Evolutionary conservation across 1,140 invertebrate genomes (phyloP), one percentile per base, ranked within the genome.

Genomic region (Papilio dardanus): DNA sequence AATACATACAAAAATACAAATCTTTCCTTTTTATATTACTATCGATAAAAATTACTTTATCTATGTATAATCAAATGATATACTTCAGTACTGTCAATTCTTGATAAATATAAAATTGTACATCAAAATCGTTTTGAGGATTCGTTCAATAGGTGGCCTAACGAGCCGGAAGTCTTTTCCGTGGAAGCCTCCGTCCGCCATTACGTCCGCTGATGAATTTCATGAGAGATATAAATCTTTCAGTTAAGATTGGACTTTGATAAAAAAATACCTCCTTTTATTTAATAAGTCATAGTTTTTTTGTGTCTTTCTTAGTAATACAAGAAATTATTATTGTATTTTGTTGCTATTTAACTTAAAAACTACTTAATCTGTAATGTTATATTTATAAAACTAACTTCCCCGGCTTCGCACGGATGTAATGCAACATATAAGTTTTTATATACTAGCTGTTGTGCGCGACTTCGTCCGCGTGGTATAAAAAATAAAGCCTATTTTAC

Each of bases 141-240:
- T 31, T 35, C 65, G 16, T 67, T 67, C 65, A 67, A 67, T 67
- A 67, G 65, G 28, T 30, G 16, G 30, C 28, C 65, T 67, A 67
- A 67, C 65, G 65, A 67, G 30, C 30, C 65, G 65, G 65, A 67
- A 67, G 65, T 67, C 65, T 67, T 67, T 35, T 67, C 19, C n/a
- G n/a, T 19, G 14, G 65, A 35, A 67, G 30, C 65, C 65, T 7
- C 30, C 65, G 65, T n/a, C 62, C 21, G 30, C 30, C 30, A 66
- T 66, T 66, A 67, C 54, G 50, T 4, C 28, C 14, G 3, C 30
- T 66, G 62, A 67, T 67, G 65, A 35, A 67, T 67, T 66, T 19
- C 62, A 28, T 33, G 12, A 14, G n/a, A 31, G 28, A 66, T 66
- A 66, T 66, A 33, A 30, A 31, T 33, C n/a, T 33, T 33, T 33